Base-by-base conservation (phyloP, 2,797 vertebrate genomes). In the Iguana delicatissima region DNA sequence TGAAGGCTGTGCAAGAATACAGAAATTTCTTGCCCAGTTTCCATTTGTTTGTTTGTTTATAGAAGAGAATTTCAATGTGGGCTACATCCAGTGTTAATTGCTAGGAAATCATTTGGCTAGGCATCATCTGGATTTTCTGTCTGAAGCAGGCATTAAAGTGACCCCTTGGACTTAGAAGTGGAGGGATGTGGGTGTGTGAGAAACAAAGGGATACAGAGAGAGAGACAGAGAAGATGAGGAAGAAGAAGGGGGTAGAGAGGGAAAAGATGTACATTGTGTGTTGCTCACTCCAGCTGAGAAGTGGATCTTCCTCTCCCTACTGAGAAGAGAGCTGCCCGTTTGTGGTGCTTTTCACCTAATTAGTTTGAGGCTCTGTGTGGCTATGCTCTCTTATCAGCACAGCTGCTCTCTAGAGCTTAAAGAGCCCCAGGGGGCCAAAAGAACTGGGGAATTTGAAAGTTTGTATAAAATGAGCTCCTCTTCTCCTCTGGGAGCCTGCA, bases 381-480 rank as follows among this genome's bases (percentile, higher is more conserved):
- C 1, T 13, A 9, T 32, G 9, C 3, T 74, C 38, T 62, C 64
- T 82, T 86, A 18, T 24, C 50, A 12, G 88, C 13, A 59, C 79
- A 59, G 81, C 6, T 69, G 57, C 89, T 89, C 42, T 6, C 62
- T 59, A 64, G 89, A 91, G 88, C 69, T 0, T 91, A 91, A 81
- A 81, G 32, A 87, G 89, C 85, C 80, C 20, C 79, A 76, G 1
- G 93, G 92, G 92, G 91, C 77, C 85, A 80, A 69, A 89, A 82
- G 84, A n/a, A 0, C 95, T 95, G 93, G 91, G 42, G 84, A 88
- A 91, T 80, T 6, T 1, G 2, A 46, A 92, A 94, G 46, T 92
- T 74, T 90, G 42, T 12, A 85, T 84, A 87, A 92, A 93, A 64
- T 79, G 91, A 69, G 73, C 80, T 42, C n/a, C 64, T 64, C 89